These are phyloP conservation scores for Mastacembelus armatus DNA, from an alignment of 2,797 vertebrate genomes.

Conservation along the genomic window DNA sequence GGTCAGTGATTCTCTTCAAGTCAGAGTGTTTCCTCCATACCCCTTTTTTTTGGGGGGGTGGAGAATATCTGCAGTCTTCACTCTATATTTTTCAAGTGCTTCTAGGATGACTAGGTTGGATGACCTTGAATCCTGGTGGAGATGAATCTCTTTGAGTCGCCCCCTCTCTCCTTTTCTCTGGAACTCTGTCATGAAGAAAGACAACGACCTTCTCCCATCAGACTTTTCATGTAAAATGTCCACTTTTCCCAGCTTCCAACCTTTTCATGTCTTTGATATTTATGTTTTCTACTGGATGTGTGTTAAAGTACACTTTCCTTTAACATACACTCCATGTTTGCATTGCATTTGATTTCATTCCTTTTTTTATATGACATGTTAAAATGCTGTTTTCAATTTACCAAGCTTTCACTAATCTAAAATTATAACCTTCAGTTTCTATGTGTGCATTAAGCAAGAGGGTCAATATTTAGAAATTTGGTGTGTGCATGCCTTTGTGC, in stretches of 20 bases:
- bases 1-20: conserved; percentile 84
- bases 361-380: not conserved
- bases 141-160: conserved; percentile 75
- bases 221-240: conserved; percentile 69
- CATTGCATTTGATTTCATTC: conserved; percentile 7
- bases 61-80: conserved; percentile 72
- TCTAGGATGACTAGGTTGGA: conserved; percentile 78
- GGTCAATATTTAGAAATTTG: conserved; percentile 33
- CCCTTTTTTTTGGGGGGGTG: conserved; percentile 65
- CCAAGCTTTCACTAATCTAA: conserved; percentile 25
- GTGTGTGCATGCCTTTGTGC: conserved; percentile 34
- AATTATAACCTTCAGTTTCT: conserved; percentile 1
- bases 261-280: conserved; percentile 58
- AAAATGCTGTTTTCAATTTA: not conserved
- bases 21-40: conserved; percentile 69
- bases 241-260: conserved; percentile 52
- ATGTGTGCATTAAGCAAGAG: not conserved
- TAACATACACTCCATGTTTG: conserved; percentile 4
- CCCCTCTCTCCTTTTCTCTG: conserved; percentile 50
- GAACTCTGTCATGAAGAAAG: conserved; percentile 70
- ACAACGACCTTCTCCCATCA: conserved; percentile 62
- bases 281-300: conserved; percentile 2
- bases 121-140: conserved; percentile 76
- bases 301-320: conserved; percentile 32
- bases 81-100: conserved; percentile 78